Conservation (phyloP, 92 coral and sea anemone genomes). For the Phenganax marumi region DNA sequence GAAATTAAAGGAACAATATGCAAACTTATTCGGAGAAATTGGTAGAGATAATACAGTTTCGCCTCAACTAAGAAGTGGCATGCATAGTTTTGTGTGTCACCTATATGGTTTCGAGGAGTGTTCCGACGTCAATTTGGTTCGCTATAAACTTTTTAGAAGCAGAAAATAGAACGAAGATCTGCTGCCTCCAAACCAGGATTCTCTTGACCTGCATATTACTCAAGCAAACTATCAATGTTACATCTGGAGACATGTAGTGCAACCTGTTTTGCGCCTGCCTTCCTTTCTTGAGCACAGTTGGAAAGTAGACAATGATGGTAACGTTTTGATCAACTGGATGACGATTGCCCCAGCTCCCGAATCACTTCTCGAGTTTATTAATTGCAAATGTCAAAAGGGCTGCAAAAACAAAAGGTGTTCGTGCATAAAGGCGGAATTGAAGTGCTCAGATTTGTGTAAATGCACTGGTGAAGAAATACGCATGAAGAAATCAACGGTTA, state of each 20-base stretch:
- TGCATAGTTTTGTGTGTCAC: neutral
- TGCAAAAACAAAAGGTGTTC: neutral
- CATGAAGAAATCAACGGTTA: too few species aligned
- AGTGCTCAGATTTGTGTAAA: too few species aligned
- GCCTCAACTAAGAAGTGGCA: neutral
- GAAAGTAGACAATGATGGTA: neutral
- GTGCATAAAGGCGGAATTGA: slow-evolving; percentile 4
- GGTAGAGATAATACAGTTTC: neutral
- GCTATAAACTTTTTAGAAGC: neutral
- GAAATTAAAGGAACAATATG: neutral
- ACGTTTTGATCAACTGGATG: neutral
- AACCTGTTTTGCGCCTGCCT: neutral
- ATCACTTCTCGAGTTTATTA: too few species aligned
- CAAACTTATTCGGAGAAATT: neutral
- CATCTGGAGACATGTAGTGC: neutral
- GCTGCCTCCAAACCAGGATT: neutral
- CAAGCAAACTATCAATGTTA: neutral
- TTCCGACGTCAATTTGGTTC: neutral
- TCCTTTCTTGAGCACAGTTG: neutral
- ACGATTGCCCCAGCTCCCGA: neutral
- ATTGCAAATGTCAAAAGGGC: slow-evolving; percentile 1
- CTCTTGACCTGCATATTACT: neutral
- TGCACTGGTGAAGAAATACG: too few species aligned
- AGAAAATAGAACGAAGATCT: neutral
- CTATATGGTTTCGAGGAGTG: neutral